Percentiles rank a stretch among this genome's conserved stretches.
phyloP scores from a whole-genome alignment of 2,888 invertebrate genomes.

The Ischnus inquisitorius region DNA sequence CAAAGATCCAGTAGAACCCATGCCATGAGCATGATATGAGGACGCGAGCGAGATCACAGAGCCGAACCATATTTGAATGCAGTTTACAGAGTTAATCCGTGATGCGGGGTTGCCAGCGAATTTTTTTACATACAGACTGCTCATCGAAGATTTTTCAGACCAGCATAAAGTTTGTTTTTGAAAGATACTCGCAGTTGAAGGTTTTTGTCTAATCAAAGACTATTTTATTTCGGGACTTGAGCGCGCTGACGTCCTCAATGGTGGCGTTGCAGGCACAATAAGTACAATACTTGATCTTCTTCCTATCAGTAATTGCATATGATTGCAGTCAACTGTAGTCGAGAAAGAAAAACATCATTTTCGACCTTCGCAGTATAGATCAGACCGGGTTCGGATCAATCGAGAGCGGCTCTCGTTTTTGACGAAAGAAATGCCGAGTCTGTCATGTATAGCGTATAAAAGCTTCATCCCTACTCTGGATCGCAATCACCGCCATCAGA shows the following conservation, averaged over 20 bases:
- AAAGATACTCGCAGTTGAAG: too few species aligned
- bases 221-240: too few species aligned
- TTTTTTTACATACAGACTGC: not conserved
- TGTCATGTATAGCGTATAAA: not conserved
- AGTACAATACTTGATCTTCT: not conserved
- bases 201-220: too few species aligned
- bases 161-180: not conserved
- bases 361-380: not conserved
- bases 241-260: too few species aligned
- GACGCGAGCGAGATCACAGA: not conserved
- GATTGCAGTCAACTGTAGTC: not conserved
- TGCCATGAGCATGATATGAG: not conserved
- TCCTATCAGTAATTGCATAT: not conserved
- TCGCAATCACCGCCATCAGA: slow-evolving; percentile 5
- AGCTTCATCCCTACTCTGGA: not conserved
- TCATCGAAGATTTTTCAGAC: not conserved
- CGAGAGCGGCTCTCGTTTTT: not conserved
- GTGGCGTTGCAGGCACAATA: too few species aligned
- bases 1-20: slow-evolving; percentile 31
- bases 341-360: not conserved
- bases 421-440: not conserved
- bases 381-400: not conserved
- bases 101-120: not conserved
- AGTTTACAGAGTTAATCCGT: slow-evolving; percentile 5
- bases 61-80: slow-evolving; percentile 80